phyloP scores from a whole-genome alignment of 2,888 invertebrate species.

The Cheilosia urbana region DNA sequence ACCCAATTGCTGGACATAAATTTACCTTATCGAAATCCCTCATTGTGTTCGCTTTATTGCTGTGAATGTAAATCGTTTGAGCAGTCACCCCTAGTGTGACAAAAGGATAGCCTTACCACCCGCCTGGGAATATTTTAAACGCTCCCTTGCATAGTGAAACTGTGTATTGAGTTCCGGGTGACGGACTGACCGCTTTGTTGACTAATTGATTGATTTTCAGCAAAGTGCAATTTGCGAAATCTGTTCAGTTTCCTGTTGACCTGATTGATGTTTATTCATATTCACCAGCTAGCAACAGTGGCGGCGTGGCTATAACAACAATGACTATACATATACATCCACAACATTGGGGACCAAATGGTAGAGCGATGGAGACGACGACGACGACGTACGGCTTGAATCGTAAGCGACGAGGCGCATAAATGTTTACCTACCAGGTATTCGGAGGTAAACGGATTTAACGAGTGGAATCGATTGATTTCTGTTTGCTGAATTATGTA shows the following conservation, averaged over 20 bases:
- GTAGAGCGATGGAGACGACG: constrained; percentile 31
- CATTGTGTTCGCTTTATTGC: constrained; percentile 61
- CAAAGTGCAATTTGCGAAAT: constrained; percentile 74
- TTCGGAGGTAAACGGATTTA: constrained; percentile 73
- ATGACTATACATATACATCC: constrained; percentile 49
- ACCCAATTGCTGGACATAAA: constrained; percentile 73
- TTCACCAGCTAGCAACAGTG: constrained; percentile 58
- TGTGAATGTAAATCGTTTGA: constrained; percentile 55
- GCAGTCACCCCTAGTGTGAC: constrained; percentile 39
- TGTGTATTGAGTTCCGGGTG: constrained; percentile 47
- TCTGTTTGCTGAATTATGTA: constrained; percentile 74
- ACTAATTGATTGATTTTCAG: constrained; percentile 74
- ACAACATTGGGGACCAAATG: constrained; percentile 39
- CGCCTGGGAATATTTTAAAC: constrained; percentile 39
- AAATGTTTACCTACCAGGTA: constrained; percentile 71
- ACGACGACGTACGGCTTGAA: constrained; percentile 19
- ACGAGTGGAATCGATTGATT: constrained; percentile 76
- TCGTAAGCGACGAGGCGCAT: constrained; percentile 60
- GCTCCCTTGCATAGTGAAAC: constrained; percentile 23
- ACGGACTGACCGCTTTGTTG: constrained; percentile 61
- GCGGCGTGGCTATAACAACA: constrained; percentile 22
- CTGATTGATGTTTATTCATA: constrained; percentile 76
- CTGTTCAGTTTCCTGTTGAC: constrained; percentile 75
- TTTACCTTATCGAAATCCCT: constrained; percentile 70
- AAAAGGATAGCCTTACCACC: constrained; percentile 36